Evolutionary conservation across 2,113 vertebrate genomes (phyloP).

Genomic region (Hippocampus mohnikei): DNA sequence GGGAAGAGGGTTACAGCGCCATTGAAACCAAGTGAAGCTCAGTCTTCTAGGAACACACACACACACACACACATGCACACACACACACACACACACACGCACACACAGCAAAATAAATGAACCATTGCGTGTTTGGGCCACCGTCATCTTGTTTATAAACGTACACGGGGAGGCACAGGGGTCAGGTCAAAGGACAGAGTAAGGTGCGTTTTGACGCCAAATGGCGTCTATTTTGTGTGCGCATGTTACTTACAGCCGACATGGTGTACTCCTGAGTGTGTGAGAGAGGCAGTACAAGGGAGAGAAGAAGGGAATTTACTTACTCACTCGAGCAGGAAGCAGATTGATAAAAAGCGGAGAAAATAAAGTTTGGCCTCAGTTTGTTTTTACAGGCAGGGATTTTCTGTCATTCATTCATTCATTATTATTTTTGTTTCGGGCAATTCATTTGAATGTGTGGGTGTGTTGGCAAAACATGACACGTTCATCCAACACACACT

Average conservation of each 20-base stretch:
- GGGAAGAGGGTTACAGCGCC: constrained; percentile 66
- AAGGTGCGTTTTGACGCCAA: constrained; percentile 46
- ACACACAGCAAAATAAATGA: constrained; percentile 3
- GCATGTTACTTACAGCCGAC: constrained; percentile 90
- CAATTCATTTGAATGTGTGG: not conserved
- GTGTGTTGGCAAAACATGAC: not conserved
- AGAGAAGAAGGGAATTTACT: constrained; percentile 77
- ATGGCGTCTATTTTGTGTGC: constrained; percentile 58
- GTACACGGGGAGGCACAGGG: constrained; percentile 45
- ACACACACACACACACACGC: constrained; percentile 7
- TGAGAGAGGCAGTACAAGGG: constrained; percentile 79
- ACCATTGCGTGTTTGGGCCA: not conserved
- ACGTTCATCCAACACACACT: not conserved
- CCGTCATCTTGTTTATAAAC: constrained; percentile 21
- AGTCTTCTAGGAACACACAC: constrained; percentile 26
- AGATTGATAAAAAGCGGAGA: constrained; percentile 28
- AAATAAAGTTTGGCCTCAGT: constrained; percentile 32
- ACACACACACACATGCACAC: constrained; percentile 6
- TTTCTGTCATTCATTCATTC: too few species aligned
- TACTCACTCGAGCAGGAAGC: constrained; percentile 40
- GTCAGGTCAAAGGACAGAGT: constrained; percentile 44
- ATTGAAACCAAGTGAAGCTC: constrained; percentile 61
- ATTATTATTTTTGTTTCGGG: too few species aligned
- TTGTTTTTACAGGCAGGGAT: constrained; percentile 33
- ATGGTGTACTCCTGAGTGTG: constrained; percentile 91